Evolutionary conservation across 2,797 vertebrate species (phyloP), one percentile per base, ranked within the genome.

Genomic region (Cyclura pinguis): DNA sequence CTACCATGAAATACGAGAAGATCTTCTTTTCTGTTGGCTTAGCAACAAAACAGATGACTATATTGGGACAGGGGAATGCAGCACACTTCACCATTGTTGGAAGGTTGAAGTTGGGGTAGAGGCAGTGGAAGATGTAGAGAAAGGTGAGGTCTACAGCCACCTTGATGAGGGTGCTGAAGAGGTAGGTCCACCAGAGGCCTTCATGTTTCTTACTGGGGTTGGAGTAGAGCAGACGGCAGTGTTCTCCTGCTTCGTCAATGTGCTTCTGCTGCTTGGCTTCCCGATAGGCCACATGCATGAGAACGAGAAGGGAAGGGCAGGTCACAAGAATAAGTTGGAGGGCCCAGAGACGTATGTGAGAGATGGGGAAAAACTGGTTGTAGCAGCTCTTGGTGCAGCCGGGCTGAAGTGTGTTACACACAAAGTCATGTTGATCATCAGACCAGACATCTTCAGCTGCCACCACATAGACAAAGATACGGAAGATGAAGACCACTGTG

Each of bases 261-360:
- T 98, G 76, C 85, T 97, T 98, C 10, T 95, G 95, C 59, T 99
- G 98, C 0, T 98, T 96, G 55, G 98, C 98, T n/a, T 99, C 96
- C 0, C 98, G 95, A 95, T 99, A 99, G 35, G 98, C 98, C 76
- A 99, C 98, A 0, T 99, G 99, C 98, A 99, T 98, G 93, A 69
- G 64, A 29, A 99, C 98, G 3, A 99, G 97, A 52, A 99, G 95
- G 0, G 99, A 99, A 0, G 99, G 99, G 88, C 98, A 99, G 0
- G 98, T 99, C 96, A 99, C 99, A 59, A 99, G 98, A 97, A 99
- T 99, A 95, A 99, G 98, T 97, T 69, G 99, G 93, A 99, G 97
- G 12, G 99, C 99, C 99, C 99, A 99, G 50, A 99, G 98, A 4
- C 98, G 98, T 86, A 99, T 96, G 29, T 99, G 99, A 80, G 99